Percentiles rank a stretch among this genome's conserved stretches.
phyloP scores from a whole-genome alignment of 2,113 vertebrate genomes.

The Colistium nudipinnis region DNA sequence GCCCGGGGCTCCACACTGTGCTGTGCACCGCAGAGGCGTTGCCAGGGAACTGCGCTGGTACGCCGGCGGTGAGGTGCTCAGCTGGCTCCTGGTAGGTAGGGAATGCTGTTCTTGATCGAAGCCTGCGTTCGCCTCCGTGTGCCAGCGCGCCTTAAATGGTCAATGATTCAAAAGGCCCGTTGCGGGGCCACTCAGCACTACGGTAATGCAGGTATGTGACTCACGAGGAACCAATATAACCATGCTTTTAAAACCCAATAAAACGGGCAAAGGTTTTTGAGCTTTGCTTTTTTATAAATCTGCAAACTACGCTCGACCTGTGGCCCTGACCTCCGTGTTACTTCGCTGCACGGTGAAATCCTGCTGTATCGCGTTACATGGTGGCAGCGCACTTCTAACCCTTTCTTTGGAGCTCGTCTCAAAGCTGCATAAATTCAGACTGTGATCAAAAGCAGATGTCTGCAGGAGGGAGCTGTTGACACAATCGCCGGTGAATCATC shows the following conservation, averaged over 20 bases:
- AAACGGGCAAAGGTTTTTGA: slow-evolving; percentile 43
- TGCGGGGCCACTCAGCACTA: slow-evolving; percentile 51
- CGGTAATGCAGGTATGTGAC: slow-evolving; percentile 65
- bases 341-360: slow-evolving; percentile 44
- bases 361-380: slow-evolving; percentile 44
- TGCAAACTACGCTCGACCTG: slow-evolving; percentile 36
- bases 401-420: neutral
- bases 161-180: slow-evolving; percentile 67
- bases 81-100: slow-evolving; percentile 60
- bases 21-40: slow-evolving; percentile 65
- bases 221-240: slow-evolving; percentile 60
- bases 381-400: slow-evolving; percentile 11
- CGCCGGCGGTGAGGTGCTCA: slow-evolving; percentile 61
- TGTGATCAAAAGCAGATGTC: slow-evolving; percentile 67
- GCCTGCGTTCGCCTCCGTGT: slow-evolving; percentile 33
- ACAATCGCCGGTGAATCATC: slow-evolving; percentile 60
- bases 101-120: slow-evolving; percentile 68
- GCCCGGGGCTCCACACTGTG: slow-evolving; percentile 53
- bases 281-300: slow-evolving; percentile 37
- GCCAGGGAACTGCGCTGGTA: slow-evolving; percentile 73
- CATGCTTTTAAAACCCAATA: slow-evolving; percentile 45
- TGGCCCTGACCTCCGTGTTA: slow-evolving; percentile 33
- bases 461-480: slow-evolving; percentile 45
- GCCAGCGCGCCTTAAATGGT: slow-evolving; percentile 75
- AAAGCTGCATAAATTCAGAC: slow-evolving; percentile 30